A percentile compares a stretch with the other conserved stretches of the same genome.
phyloP scores from a whole-genome alignment of 2,113 vertebrate species.

The Thomomys bottae region DNA sequence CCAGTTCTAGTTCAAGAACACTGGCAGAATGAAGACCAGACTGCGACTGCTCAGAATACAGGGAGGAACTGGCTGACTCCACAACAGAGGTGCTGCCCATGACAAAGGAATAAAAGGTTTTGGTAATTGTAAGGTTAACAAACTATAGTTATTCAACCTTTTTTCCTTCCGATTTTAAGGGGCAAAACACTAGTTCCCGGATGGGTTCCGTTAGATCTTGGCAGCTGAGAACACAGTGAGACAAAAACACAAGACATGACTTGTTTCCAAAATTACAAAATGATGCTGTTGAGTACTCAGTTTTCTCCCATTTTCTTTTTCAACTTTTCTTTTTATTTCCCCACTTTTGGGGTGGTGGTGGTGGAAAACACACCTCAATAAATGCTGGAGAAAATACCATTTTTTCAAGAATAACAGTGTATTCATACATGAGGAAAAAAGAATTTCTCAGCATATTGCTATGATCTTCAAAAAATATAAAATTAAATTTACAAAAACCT shows the following conservation, averaged over 20 bases:
- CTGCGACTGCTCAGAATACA: conserved; percentile 81
- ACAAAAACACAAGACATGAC: conserved; percentile 57
- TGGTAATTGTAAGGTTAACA: conserved; percentile 79
- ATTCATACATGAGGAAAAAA: conserved; percentile 74
- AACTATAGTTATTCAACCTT: conserved; percentile 64
- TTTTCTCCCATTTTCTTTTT: conserved; percentile 47
- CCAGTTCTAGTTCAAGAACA: conserved; percentile 84
- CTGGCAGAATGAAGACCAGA: conserved; percentile 82
- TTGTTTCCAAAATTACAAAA: conserved; percentile 65
- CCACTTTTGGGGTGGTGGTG: too few relatives aligned
- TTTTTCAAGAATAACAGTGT: conserved; percentile 82
- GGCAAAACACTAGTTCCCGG: conserved; percentile 78
- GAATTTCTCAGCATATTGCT: conserved; percentile 84
- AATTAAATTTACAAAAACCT: conserved; percentile 81
- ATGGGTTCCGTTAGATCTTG: conserved; percentile 81
- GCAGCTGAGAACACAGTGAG: conserved; percentile 64
- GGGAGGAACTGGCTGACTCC: conserved; percentile 75
- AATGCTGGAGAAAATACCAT: conserved; percentile 74
- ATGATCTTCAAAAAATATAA: conserved; percentile 84
- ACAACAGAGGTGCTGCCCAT: conserved; percentile 77
- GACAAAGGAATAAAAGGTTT: conserved; percentile 74
- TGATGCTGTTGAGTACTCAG: conserved; percentile 3
- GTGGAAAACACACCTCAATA: conserved; percentile 53
- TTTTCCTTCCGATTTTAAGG: conserved; percentile 80
- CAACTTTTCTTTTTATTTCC: not conserved